Evolutionary conservation across 1,140 invertebrate genomes (phyloP), one percentile per base, ranked within the genome.

Genomic region (Rhopalosiphum padi): DNA sequence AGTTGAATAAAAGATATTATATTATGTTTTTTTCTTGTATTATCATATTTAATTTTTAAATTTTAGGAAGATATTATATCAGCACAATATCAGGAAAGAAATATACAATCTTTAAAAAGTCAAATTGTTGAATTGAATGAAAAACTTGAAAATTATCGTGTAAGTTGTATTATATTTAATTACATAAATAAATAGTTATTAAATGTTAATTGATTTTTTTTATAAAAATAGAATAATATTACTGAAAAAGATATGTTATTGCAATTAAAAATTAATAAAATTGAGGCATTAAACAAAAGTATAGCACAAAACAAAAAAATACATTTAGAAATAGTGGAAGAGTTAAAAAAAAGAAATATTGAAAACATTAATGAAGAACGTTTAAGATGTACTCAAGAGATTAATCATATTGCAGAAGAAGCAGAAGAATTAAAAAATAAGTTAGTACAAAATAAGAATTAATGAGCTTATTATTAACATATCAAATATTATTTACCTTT

Each of bases 221-320:
- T 51, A 46, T 43, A 25, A n/a, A 77, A 46, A 90, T 68, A 90
- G 89, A 68, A 90, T 22, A 60, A 68, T 30, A 90, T 43, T 43
- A 90, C 21, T 90, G 89, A 90, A 68, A 90, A 90, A 68, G 89
- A 90, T 68, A 35, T 68, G 30, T 68, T 43, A 43, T 90, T 90
- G 11, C 37, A 90, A 90, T 90, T 37, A 90, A 90, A 90, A 90
- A 68, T 68, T 68, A 37, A 60, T 43, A 68, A 90, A 68, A 90
- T 90, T 68, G 89, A 90, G 25, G 43, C 43, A 21, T 68, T 90
- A 43, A 68, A 90, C 23, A 90, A 90, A 46, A 7, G 1, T 37
- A n/a, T 68, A 43, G 60, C 4, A 2, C 37, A 90, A 68, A 90
- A 68, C 2, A 41, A 90, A 68, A 90, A 90, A 90, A n/a, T 41